These are phyloP conservation scores for Pachydiplax longipennis DNA, from an alignment of 2,888 invertebrate species.

Conservation along the genomic window DNA sequence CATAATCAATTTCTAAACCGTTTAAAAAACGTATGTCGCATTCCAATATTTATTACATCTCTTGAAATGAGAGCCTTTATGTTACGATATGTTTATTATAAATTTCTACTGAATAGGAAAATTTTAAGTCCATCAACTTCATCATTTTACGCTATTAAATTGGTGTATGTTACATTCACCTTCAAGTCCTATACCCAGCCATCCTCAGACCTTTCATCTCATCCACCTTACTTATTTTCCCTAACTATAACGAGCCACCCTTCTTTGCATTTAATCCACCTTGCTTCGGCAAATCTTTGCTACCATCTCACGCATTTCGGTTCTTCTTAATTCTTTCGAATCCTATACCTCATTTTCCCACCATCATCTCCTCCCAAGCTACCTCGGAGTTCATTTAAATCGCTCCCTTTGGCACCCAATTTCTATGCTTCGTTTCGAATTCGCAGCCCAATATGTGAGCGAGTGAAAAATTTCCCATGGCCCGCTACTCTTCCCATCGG, in stretches of 20 bases:
- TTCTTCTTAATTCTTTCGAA: neutral
- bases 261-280: neutral
- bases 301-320: neutral
- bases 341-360: neutral
- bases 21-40: no score
- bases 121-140: no score
- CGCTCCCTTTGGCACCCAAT: neutral
- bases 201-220: neutral
- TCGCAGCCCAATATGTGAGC: neutral
- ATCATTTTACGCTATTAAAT: no score
- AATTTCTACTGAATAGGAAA: no score
- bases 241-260: neutral
- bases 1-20: no score
- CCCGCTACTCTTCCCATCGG: neutral
- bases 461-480: constrained; percentile 27
- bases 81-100: no score
- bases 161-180: no score
- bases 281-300: neutral
- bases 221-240: neutral
- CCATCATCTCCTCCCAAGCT: neutral
- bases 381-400: neutral
- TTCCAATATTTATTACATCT: no score
- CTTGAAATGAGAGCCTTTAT: no score
- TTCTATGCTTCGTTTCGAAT: neutral
- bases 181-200: no score